A percentile compares a stretch with the other conserved stretches of the same genome.
phyloP scores from a whole-genome alignment of 2,113 vertebrate species.

The Syngnathus scovelli region DNA sequence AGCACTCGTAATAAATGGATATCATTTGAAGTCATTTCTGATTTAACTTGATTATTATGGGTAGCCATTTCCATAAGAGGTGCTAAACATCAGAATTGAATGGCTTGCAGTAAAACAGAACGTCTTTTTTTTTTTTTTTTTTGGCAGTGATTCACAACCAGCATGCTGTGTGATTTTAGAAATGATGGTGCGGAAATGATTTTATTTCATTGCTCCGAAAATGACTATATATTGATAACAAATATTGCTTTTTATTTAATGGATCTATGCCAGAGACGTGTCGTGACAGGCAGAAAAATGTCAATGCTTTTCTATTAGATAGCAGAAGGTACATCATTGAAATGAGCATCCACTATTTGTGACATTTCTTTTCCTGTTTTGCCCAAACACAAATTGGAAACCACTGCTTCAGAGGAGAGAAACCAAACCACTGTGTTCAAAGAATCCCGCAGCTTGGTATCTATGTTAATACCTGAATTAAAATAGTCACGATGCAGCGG shows the following conservation, averaged over 20 bases:
- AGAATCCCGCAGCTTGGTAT: slow-evolving; percentile 3
- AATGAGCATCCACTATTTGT: not conserved
- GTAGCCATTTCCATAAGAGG: slow-evolving; percentile 17
- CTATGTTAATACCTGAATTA: slow-evolving; percentile 9
- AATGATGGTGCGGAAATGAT: not conserved
- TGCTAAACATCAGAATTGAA: slow-evolving; percentile 25
- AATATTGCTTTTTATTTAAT: not conserved
- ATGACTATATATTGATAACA: not conserved
- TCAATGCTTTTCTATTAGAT: no score
- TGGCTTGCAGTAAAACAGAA: not conserved
- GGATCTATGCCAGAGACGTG: not conserved
- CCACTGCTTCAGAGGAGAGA: not conserved
- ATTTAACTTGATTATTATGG: not conserved
- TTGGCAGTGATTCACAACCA: no score
- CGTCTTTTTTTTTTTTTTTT: no score
- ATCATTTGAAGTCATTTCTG: not conserved
- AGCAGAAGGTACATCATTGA: not conserved
- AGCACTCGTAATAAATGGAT: not conserved
- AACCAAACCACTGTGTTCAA: not conserved
- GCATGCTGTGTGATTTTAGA: not conserved
- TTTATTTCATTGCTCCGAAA: not conserved
- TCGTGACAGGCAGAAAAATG: no score
- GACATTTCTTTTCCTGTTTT: not conserved
- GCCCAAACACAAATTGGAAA: not conserved
- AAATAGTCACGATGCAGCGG: slow-evolving; percentile 15